Base-by-base conservation (phyloP, 2,888 invertebrate species). In the Synergus itoensis region DNA sequence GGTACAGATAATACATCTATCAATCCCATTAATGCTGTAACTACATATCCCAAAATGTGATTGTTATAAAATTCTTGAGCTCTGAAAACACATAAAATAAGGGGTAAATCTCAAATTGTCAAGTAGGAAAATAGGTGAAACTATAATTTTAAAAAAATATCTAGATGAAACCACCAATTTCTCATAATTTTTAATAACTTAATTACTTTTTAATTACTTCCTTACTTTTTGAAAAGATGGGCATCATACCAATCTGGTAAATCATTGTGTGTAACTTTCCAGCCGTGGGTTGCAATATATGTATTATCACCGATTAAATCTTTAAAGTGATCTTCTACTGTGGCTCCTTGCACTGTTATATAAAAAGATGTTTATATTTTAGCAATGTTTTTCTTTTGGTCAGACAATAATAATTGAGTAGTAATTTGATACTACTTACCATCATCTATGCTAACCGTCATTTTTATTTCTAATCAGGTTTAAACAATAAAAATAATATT, bases 1-100 rank as follows among this genome's bases (percentile, higher is more conserved):
- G 96, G 96, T 75, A 97, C 93, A 1, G 96, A 93, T 80, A 98
- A 93, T 65, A 97, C 95, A 1, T 95, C 93, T 43, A 97, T 92
- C 41, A 98, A 92, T 0, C 97, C 97, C 75, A 94, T 91, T 67
- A 97, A 89, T 94, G 96, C 96, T 1, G 95, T 94, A 0, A 94
- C 92, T 36, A 94, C 93, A 83, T 96, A 92, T 8, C 94, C 93
- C 89, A 95, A 95, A 81, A 95, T 93, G 90, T 97, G 94, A 76
- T 94, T 93, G 85, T 93, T 92, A 91, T 95, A 96, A 91, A 95
- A 97, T 1, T 93, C 88, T 86, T 96, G 96, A 0, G 96, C 97
- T 86, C 97, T 89, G 18, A 18, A 18, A 57, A 57, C 9, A n/a
- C 36, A 36, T 7, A 5, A 36, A 36, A 36, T 36, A 36, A 36